These are phyloP conservation scores for Fukomys damarensis DNA, from an alignment of 2,113 vertebrate species.

Conservation along the genomic window DNA sequence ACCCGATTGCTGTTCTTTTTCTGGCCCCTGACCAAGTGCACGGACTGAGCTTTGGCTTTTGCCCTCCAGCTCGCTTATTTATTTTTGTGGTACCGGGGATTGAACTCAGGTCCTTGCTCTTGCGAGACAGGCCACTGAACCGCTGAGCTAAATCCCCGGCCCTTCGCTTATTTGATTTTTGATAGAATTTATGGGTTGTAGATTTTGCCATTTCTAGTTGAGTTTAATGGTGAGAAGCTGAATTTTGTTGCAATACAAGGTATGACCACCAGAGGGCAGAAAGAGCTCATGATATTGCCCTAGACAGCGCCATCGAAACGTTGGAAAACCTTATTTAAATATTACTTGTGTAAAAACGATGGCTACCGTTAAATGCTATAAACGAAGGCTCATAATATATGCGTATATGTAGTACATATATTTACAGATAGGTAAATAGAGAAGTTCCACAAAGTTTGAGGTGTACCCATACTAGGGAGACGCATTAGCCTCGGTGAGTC, in stretches of 20 bases:
- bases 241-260: conserved; percentile 47
- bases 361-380: neutral
- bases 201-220: neutral
- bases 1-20: neutral
- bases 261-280: conserved; percentile 62
- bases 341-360: neutral
- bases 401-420: neutral
- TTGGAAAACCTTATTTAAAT: neutral
- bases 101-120: too few relatives aligned
- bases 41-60: neutral
- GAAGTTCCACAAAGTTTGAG: neutral
- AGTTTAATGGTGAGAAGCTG: neutral
- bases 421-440: neutral
- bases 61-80: neutral
- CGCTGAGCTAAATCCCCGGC: too few relatives aligned
- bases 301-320: neutral
- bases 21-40: neutral
- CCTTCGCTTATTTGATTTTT: neutral
- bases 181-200: neutral
- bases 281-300: neutral
- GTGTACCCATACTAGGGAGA: neutral
- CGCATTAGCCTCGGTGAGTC: neutral
- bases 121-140: too few relatives aligned
- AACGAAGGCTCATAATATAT: neutral
- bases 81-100: too few relatives aligned